These are phyloP conservation scores for Popillia japonica DNA, from an alignment of 1,140 invertebrate species.

Conservation along the genomic window DNA sequence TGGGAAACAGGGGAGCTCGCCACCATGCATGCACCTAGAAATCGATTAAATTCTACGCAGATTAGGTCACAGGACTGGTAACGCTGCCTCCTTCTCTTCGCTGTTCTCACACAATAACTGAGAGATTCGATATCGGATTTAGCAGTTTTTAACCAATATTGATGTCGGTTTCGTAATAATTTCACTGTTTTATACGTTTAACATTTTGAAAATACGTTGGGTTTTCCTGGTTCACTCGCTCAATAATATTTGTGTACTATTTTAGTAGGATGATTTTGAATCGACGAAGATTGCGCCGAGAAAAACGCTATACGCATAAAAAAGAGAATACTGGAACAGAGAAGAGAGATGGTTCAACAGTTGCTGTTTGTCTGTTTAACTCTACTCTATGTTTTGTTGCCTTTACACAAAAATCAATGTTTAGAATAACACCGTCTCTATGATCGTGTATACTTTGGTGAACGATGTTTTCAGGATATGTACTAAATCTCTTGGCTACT, in stretches of 20 bases:
- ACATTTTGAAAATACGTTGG: neutral
- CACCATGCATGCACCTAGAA: slow-evolving; percentile 41
- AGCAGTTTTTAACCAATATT: slow-evolving; percentile 1
- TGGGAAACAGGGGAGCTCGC: slow-evolving; percentile 25
- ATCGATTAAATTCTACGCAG: slow-evolving; percentile 39
- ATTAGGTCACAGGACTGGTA: slow-evolving; percentile 34
- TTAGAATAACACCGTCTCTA: neutral
- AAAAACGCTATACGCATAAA: neutral
- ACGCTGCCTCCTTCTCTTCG: slow-evolving; percentile 17
- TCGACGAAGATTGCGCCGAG: neutral
- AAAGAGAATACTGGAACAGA: neutral
- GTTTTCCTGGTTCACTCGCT: too few relatives aligned
- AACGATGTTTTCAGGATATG: slow-evolving; percentile 35
- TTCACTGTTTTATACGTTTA: neutral
- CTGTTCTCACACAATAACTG: slow-evolving; percentile 27
- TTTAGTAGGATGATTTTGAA: too few relatives aligned
- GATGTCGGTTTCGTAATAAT: neutral
- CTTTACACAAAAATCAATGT: slow-evolving; percentile 37
- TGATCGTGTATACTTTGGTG: slow-evolving; percentile 33
- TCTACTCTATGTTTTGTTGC: slow-evolving; percentile 29
- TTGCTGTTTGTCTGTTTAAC: slow-evolving; percentile 1
- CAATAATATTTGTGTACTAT: too few relatives aligned
- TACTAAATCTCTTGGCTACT: neutral
- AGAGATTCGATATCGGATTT: slow-evolving; percentile 19
- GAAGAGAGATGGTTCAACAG: slow-evolving; percentile 16